Evolutionary conservation across 2,888 invertebrate genomes (phyloP).

Genomic region (Mongoloraphidia duomilia): DNA sequence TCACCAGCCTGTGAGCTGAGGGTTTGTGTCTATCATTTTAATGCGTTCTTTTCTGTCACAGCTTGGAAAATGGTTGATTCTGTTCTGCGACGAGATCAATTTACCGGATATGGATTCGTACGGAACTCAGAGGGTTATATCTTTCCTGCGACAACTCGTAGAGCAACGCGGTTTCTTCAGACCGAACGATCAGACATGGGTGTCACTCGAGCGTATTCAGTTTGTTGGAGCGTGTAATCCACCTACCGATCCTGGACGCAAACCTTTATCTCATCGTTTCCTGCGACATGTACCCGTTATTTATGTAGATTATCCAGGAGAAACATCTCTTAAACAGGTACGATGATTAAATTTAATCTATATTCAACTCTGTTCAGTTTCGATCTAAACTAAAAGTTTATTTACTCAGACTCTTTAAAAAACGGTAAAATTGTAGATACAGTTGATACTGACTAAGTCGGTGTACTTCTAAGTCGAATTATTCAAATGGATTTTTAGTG

Average conservation of each 20-base stretch:
- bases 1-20: too few species aligned
- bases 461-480: too few species aligned
- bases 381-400: too few species aligned
- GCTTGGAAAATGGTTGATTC: slow-evolving; percentile 93
- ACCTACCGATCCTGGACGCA: slow-evolving; percentile 96
- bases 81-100: slow-evolving; percentile 99
- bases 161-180: slow-evolving; percentile 90
- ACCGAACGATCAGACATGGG: slow-evolving; percentile 91
- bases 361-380: too few species aligned
- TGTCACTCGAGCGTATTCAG: slow-evolving; percentile 92
- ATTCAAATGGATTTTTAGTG: too few species aligned
- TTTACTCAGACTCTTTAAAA: too few species aligned
- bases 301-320: slow-evolving; percentile 98
- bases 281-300: slow-evolving; percentile 94
- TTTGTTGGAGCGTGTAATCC: slow-evolving; percentile 99
- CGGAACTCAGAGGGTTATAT: slow-evolving; percentile 96
- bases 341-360: slow-evolving; percentile 2
- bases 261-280: slow-evolving; percentile 73
- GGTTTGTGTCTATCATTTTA: neutral
- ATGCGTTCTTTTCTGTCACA: slow-evolving; percentile 25
- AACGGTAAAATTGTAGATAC: too few species aligned
- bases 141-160: slow-evolving; percentile 92
- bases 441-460: too few species aligned
- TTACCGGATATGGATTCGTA: slow-evolving; percentile 98
- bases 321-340: slow-evolving; percentile 85